Percentiles rank a stretch among this genome's conserved stretches.
phyloP scores from a whole-genome alignment of 2,888 invertebrate genomes.

The Artemia sp. region DNA sequence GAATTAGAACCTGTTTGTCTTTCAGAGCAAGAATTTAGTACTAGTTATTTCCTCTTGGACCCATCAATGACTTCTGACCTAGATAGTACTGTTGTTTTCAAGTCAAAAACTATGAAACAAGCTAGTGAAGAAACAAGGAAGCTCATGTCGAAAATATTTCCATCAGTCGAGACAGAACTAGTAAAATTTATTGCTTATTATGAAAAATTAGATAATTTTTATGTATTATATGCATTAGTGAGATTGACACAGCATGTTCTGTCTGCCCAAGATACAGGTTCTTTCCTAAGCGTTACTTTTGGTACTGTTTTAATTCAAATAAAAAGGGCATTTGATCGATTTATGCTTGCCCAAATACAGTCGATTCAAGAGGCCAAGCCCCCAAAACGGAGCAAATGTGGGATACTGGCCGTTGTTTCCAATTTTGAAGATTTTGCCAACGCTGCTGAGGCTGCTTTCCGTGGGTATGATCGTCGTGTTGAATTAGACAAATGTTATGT shows the following conservation, averaged over 20 bases:
- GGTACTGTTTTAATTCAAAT: constrained; percentile 69
- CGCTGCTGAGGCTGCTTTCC: constrained; percentile 71
- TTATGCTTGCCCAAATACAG: constrained; percentile 64
- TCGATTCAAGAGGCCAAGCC: constrained; percentile 60
- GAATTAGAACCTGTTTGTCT: constrained; percentile 78
- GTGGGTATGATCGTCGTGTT: constrained; percentile 62
- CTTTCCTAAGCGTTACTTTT: constrained; percentile 70
- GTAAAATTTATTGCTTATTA: constrained; percentile 66
- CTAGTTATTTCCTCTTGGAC: constrained; percentile 73
- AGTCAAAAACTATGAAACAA: constrained; percentile 44
- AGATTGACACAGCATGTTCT: constrained; percentile 80
- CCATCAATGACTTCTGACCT: background rate
- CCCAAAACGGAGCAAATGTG: constrained; percentile 60
- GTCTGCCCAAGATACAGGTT: constrained; percentile 67
- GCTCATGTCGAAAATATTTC: constrained; percentile 78
- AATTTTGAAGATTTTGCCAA: constrained; percentile 78
- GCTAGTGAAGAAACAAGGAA: constrained; percentile 59
- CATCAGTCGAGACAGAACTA: constrained; percentile 66
- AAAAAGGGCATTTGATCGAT: constrained; percentile 75
- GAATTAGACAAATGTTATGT: constrained; percentile 85
- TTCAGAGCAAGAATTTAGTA: constrained; percentile 87
- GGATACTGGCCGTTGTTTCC: constrained; percentile 68
- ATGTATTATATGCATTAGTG: constrained; percentile 75
- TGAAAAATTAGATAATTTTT: constrained; percentile 78
- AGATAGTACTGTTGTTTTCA: constrained; percentile 17